Evolutionary conservation across 2,797 vertebrate genomes (phyloP).

Genomic region (Anisognathus igniventris): DNA sequence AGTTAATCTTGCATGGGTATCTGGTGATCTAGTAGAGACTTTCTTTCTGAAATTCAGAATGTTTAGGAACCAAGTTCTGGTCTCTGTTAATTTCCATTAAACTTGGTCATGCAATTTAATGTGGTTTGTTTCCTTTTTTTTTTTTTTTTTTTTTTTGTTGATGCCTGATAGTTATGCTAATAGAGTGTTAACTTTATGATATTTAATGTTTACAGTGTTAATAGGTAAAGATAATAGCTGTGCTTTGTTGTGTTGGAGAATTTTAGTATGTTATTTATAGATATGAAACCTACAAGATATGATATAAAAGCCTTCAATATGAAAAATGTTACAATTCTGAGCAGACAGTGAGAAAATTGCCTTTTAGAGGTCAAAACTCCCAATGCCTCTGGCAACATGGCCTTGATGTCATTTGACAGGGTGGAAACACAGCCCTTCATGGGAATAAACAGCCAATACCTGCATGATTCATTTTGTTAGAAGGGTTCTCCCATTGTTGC

Average conservation of each 20-base stretch:
- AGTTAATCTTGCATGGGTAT: not conserved
- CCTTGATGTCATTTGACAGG: slow-evolving; percentile 67
- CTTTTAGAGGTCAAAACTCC: slow-evolving; percentile 68
- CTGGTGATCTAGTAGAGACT: not conserved
- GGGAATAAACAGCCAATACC: slow-evolving; percentile 63
- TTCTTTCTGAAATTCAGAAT: not conserved
- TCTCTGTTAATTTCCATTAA: not conserved
- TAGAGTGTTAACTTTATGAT: not conserved
- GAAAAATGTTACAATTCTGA: slow-evolving; percentile 64
- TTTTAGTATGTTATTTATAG: slow-evolving; percentile 49
- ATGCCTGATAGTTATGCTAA: not conserved
- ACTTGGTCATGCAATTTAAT: not conserved
- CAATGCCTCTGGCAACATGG: slow-evolving; percentile 58
- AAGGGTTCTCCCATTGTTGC: slow-evolving; percentile 33
- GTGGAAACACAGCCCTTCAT: slow-evolving; percentile 62
- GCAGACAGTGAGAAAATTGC: slow-evolving; percentile 68
- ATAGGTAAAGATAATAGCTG: not conserved
- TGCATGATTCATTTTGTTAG: slow-evolving; percentile 47
- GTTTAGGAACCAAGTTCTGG: not conserved
- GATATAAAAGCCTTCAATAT: slow-evolving; percentile 64
- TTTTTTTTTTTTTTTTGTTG: not conserved
- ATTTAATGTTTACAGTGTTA: not conserved
- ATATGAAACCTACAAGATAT: slow-evolving; percentile 50
- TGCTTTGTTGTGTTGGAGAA: not conserved
- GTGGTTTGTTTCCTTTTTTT: not conserved